These are phyloP conservation scores for crab-eating macaque (Macaca fascicularis) DNA, from an alignment of 2,113 vertebrate genomes.

Conservation along the genomic window T2T-MFA8v1.1 NC_088381.1:39815001-39815500, in stretches of 20 bases:
- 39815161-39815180: slow-evolving; percentile 20
- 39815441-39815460: background rate
- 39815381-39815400: background rate
- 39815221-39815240: background rate
- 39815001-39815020: background rate
- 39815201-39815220: background rate
- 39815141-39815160: background rate
- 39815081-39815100: slow-evolving; percentile 8
- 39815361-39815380: background rate
- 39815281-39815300: background rate
- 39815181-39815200: background rate
- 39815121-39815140: slow-evolving; percentile 49
- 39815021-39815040: background rate
- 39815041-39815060: slow-evolving; percentile 27
- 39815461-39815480: slow-evolving; percentile 7
- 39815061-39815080: background rate
- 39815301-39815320: background rate
- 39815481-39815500: background rate
- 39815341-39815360: background rate
- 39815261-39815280: background rate
- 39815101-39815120: slow-evolving; percentile 29
- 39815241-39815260: background rate
- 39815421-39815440: background rate
- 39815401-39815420: background rate
- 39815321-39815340: background rate